Evolutionary conservation across 2,113 vertebrate species (phyloP).

Genomic region (Tragelaphus imberbis): DNA sequence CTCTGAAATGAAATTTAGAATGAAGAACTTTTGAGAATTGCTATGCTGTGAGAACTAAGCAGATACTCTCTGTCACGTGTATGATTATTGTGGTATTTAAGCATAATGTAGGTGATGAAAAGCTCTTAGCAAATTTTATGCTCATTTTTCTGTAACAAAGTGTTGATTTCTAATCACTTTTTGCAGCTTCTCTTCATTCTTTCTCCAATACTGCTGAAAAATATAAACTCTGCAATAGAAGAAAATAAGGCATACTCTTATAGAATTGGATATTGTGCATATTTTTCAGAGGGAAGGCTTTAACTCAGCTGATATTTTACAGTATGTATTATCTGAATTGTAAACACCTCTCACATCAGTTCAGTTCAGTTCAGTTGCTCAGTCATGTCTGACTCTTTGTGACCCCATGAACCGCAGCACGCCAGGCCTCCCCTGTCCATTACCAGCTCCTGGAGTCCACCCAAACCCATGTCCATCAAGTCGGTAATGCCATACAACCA

Average conservation of each 20-base stretch:
- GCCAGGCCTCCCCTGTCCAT: too few relatives aligned
- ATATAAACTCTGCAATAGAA: background rate
- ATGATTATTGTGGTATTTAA: constrained; percentile 21
- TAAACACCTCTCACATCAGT: background rate
- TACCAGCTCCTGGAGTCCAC: too few relatives aligned
- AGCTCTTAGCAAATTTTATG: constrained; percentile 31
- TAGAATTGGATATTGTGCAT: background rate
- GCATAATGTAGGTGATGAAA: background rate
- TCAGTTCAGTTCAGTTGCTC: too few relatives aligned
- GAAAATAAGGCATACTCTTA: background rate
- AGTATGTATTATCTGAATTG: background rate
- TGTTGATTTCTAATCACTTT: constrained; percentile 36
- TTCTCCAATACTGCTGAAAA: background rate
- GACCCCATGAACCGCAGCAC: too few relatives aligned
- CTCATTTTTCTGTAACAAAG: background rate
- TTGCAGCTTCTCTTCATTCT: background rate
- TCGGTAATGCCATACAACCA: too few relatives aligned
- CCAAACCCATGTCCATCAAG: too few relatives aligned
- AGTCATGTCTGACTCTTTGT: too few relatives aligned
- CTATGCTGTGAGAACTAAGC: background rate
- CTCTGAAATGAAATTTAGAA: constrained; percentile 36
- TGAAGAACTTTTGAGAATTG: background rate
- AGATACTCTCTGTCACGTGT: background rate
- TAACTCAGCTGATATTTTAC: background rate
- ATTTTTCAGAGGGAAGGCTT: constrained; percentile 5